phyloP scores from a whole-genome alignment of 2,888 invertebrate genomes.

The Folsomia manolachei region DNA sequence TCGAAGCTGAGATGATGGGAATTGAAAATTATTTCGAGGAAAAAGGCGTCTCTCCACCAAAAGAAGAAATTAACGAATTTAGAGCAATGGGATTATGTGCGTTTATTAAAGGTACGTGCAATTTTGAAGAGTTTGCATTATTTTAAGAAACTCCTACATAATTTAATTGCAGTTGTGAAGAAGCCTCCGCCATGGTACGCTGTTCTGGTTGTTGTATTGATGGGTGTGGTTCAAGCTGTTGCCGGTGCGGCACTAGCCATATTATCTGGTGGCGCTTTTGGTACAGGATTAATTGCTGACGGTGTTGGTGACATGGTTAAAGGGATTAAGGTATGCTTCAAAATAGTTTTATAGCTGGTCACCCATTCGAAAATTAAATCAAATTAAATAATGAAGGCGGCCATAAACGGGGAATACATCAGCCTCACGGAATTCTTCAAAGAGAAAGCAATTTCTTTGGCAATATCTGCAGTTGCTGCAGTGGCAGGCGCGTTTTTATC shows the following conservation, averaged over 20 bases:
- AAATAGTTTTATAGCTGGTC: no score
- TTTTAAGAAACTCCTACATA: no score
- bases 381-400: no score
- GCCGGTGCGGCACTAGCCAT: slow-evolving; percentile 28
- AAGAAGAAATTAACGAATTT: neutral
- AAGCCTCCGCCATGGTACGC: slow-evolving; percentile 8
- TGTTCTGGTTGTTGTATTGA: neutral
- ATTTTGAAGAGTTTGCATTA: no score
- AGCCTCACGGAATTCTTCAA: slow-evolving; percentile 8
- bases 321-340: no score
- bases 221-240: slow-evolving; percentile 47
- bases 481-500: neutral
- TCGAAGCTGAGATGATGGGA: neutral
- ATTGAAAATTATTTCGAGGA: neutral
- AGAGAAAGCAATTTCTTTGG: neutral
- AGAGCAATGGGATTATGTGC: neutral
- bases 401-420: slow-evolving; percentile 10
- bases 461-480: neutral
- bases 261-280: neutral
- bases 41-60: neutral
- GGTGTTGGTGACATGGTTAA: neutral
- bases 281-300: neutral
- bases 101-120: no score
- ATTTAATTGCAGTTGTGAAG: neutral
- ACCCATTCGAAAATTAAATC: no score